A percentile compares a stretch with the other conserved stretches of the same genome.
Evolutionary conservation across 2,113 vertebrate species (phyloP).

Genomic region (Vidua chalybeata): DNA sequence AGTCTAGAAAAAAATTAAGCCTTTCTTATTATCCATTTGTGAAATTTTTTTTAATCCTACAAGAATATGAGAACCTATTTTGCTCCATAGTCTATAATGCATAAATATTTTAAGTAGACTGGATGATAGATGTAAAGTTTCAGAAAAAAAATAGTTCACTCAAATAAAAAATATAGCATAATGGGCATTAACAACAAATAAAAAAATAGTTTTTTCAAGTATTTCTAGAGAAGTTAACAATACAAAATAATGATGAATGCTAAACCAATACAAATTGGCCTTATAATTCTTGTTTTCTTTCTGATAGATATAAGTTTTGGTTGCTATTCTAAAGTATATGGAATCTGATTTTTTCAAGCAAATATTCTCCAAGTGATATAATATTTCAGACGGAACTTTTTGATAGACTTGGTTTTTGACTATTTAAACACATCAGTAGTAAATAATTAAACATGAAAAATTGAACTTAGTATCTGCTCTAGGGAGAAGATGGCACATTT

Average conservation of each 20-base stretch:
- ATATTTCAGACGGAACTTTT: not conserved
- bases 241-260: not conserved
- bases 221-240: not conserved
- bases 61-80: conserved; percentile 29
- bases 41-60: conserved; percentile 39
- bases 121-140: conserved; percentile 52
- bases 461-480: not conserved
- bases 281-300: not conserved
- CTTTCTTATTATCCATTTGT: conserved; percentile 37
- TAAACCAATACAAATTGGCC: not conserved
- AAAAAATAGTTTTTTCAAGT: conserved; percentile 23
- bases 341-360: not conserved
- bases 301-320: not conserved
- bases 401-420: not conserved
- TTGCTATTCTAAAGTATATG: not conserved
- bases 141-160: not conserved
- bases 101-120: conserved; percentile 73
- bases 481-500: conserved; percentile 10
- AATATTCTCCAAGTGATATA: not conserved
- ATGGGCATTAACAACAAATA: conserved; percentile 62
- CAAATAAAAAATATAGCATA: conserved; percentile 10
- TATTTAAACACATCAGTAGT: not conserved
- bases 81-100: not conserved
- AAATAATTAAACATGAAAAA: conserved; percentile 44
- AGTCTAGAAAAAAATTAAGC: not conserved